These are phyloP conservation scores for Euproctis similis DNA, from an alignment of 2,888 invertebrate species.

Conservation along the genomic window DNA sequence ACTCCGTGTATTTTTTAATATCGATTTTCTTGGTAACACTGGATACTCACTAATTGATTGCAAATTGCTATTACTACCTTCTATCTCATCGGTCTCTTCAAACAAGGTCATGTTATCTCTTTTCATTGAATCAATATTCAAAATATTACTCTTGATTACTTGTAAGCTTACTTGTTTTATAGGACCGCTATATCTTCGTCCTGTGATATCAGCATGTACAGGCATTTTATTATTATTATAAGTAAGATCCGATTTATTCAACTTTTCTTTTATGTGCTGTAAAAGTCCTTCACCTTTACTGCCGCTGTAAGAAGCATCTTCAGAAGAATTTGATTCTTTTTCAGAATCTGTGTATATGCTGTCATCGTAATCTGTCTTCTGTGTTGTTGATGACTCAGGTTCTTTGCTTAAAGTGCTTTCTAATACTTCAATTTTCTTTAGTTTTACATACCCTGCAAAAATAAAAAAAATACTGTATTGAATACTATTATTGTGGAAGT, in stretches of 20 bases:
- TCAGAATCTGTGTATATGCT: slow-evolving; percentile 65
- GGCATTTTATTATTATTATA: slow-evolving; percentile 16
- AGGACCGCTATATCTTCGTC: slow-evolving; percentile 48
- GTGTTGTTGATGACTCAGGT: slow-evolving; percentile 23
- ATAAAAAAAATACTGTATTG: no score
- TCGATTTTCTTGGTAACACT: slow-evolving; percentile 49
- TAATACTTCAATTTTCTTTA: slow-evolving; percentile 70
- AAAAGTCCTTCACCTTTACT: slow-evolving; percentile 40
- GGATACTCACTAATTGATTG: slow-evolving; percentile 28
- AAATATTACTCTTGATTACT: slow-evolving; percentile 38
- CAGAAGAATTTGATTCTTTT: slow-evolving; percentile 59
- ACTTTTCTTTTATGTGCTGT: slow-evolving; percentile 39
- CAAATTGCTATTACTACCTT: slow-evolving; percentile 16
- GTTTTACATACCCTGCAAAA: slow-evolving; percentile 77
- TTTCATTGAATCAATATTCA: slow-evolving; percentile 33
- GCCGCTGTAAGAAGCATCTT: slow-evolving; percentile 38
- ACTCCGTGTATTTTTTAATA: slow-evolving; percentile 46
- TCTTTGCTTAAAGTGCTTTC: slow-evolving; percentile 57
- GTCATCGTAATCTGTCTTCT: slow-evolving; percentile 41
- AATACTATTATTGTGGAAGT: no score
- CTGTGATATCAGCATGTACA: slow-evolving; percentile 20
- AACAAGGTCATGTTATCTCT: slow-evolving; percentile 23
- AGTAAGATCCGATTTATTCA: slow-evolving; percentile 10
- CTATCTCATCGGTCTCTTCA: slow-evolving; percentile 32
- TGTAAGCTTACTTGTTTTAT: slow-evolving; percentile 39